These are phyloP conservation scores for Lichenostomus cassidix DNA, from an alignment of 2,113 vertebrate species.

Conservation along the genomic window DNA sequence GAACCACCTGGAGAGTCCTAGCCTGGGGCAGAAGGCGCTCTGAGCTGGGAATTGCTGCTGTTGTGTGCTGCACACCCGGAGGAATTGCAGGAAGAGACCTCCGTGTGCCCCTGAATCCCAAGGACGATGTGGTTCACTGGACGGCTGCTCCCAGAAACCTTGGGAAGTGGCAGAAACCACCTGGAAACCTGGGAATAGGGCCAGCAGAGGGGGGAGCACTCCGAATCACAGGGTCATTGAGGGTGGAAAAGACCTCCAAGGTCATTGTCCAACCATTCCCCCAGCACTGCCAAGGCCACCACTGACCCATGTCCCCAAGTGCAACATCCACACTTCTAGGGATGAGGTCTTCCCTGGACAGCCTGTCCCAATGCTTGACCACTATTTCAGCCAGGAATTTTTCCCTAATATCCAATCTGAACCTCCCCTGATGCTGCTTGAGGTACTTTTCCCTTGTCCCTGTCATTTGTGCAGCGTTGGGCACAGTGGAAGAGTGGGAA, in stretches of 20 bases:
- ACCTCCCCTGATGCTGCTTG: not conserved
- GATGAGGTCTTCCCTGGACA: not conserved
- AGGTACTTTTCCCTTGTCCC: not conserved
- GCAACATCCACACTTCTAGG: not conserved
- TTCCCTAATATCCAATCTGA: not conserved
- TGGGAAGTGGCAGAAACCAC: not conserved
- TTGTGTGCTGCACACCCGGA: not conserved
- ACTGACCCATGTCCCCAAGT: not conserved
- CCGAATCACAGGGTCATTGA: not conserved
- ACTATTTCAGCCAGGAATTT: not conserved
- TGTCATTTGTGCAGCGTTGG: no score
- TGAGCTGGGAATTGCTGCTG: not conserved
- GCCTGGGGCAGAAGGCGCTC: not conserved
- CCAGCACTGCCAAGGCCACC: not conserved
- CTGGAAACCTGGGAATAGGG: accelerated
- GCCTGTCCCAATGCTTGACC: not conserved
- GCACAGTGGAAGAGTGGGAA: not conserved
- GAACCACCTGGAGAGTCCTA: not conserved
- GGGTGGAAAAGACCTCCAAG: not conserved
- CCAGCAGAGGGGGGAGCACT: not conserved
- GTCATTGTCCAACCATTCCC: not conserved
- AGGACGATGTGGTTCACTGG: not conserved
- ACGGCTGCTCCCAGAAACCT: no score
- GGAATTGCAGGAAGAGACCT: not conserved
- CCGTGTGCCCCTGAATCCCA: not conserved